These are phyloP conservation scores for Agriotes lineatus DNA, from an alignment of 2,888 invertebrate species.

Conservation along the genomic window DNA sequence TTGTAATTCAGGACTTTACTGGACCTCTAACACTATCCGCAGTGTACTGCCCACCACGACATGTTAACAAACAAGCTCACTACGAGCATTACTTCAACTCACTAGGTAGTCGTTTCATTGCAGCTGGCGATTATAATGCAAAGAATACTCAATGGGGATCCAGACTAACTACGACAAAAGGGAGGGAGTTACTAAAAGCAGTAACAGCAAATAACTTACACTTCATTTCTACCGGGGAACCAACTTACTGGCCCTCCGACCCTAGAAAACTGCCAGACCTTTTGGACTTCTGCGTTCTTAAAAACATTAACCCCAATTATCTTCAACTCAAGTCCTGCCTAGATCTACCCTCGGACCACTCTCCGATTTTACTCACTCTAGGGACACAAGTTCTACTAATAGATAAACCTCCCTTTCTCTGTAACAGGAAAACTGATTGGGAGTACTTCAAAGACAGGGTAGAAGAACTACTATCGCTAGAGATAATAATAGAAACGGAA, in stretches of 20 bases:
- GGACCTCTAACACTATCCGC: neutral
- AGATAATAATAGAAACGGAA: no score
- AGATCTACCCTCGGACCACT: no score
- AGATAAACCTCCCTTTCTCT: no score
- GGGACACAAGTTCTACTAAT: no score
- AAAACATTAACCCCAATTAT: no score
- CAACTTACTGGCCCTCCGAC: neutral
- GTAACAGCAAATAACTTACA: neutral
- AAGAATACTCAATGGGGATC: conserved; percentile 2
- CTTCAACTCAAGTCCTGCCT: no score
- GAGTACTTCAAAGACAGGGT: no score
- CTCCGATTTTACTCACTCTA: no score
- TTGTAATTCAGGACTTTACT: conserved; percentile 22
- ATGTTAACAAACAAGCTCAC: conserved; percentile 11
- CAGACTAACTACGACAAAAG: conserved; percentile 4
- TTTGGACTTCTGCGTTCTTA: neutral
- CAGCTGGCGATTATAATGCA: neutral
- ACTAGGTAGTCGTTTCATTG: conserved; percentile 6
- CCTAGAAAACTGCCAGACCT: neutral
- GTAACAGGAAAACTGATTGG: no score
- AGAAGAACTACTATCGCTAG: no score
- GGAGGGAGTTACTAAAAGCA: neutral
- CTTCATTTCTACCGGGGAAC: neutral
- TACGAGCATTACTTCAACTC: conserved; percentile 13
- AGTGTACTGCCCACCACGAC: conserved; percentile 21